These are phyloP conservation scores for Azemiops feae DNA, from an alignment of 2,113 vertebrate species.

Conservation along the genomic window DNA sequence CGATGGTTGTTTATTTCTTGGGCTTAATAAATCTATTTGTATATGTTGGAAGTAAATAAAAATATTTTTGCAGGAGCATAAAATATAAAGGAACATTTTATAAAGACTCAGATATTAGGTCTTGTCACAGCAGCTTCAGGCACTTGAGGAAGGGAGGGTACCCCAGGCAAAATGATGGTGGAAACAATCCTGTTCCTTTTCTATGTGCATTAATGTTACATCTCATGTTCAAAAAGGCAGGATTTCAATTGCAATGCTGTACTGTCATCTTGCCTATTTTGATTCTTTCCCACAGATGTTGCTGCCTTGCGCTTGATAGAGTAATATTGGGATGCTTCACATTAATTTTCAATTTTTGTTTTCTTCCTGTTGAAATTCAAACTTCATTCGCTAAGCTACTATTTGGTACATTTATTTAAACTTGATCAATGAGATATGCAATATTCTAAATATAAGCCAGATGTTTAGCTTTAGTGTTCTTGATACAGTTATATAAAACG, in stretches of 20 bases:
- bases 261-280: background rate
- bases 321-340: background rate
- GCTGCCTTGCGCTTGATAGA: background rate
- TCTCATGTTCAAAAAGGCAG: background rate
- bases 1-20: conserved; percentile 23
- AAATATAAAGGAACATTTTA: background rate
- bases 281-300: background rate
- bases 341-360: background rate
- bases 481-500: background rate
- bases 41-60: background rate
- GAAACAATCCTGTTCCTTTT: background rate
- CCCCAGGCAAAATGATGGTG: background rate
- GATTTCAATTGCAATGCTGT: background rate
- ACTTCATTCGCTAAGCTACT: background rate
- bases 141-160: background rate
- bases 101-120: background rate
- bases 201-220: background rate
- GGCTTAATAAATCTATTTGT: background rate
- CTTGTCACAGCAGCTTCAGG: background rate
- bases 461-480: background rate
- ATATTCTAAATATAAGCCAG: background rate
- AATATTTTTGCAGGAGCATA: background rate
- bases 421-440: background rate
- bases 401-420: background rate
- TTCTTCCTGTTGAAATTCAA: background rate